Percentiles rank a stretch among this genome's conserved stretches.
Evolutionary conservation across 2,888 invertebrate genomes (phyloP).

Genomic region (Mechanitis mazaeus): DNA sequence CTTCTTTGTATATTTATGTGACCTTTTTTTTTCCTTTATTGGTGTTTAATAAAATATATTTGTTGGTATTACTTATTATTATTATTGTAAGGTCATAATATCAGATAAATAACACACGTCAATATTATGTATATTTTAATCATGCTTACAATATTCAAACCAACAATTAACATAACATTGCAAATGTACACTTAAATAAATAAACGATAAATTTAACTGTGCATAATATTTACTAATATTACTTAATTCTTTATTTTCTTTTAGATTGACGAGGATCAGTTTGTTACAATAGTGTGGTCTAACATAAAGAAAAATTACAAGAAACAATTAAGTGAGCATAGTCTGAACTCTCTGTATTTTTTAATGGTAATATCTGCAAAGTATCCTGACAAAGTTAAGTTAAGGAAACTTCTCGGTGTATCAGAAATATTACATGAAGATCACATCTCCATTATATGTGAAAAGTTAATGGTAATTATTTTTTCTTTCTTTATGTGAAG

Average conservation of each 20-base stretch:
- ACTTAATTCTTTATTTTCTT: constrained; percentile 12
- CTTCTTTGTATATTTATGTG: too few species aligned
- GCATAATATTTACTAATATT: too few species aligned
- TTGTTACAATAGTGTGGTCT: constrained; percentile 77
- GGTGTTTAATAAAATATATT: too few species aligned
- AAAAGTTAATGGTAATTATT: constrained; percentile 79
- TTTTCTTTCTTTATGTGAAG: neutral
- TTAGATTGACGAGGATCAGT: constrained; percentile 73
- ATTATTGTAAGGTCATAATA: neutral
- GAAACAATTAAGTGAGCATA: constrained; percentile 79
- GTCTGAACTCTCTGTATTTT: constrained; percentile 80
- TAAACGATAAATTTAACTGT: too few species aligned
- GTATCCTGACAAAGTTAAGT: constrained; percentile 68
- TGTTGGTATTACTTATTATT: too few species aligned
- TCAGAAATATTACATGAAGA: constrained; percentile 76
- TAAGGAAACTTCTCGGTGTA: constrained; percentile 76
- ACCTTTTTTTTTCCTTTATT: too few species aligned
- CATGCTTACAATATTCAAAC: too few species aligned
- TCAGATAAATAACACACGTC: too few species aligned
- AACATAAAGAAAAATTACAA: constrained; percentile 76
- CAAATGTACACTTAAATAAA: too few species aligned
- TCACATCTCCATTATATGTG: constrained; percentile 73
- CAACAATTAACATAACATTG: too few species aligned
- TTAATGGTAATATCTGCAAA: constrained; percentile 65
- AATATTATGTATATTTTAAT: too few species aligned